Percentiles rank a stretch among this genome's conserved stretches.
Conservation (phyloP, 2,888 invertebrate species). For the Cosmopolites sordidus region DNA sequence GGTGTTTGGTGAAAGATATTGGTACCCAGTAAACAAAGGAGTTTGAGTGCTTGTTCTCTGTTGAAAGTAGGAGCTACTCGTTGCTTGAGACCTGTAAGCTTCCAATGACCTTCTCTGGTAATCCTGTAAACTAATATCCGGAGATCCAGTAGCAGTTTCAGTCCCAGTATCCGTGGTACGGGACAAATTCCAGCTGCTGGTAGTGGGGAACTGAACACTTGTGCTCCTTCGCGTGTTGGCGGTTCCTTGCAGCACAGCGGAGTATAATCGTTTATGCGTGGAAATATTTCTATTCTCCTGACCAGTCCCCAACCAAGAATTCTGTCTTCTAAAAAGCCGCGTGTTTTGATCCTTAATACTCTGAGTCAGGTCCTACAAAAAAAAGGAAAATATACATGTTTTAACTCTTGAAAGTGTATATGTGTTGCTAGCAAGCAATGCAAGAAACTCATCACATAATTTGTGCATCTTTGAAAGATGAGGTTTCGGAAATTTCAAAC, state of each 20-base stretch:
- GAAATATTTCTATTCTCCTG: constrained; percentile 13
- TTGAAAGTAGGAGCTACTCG: constrained; percentile 3
- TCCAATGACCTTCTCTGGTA: not conserved
- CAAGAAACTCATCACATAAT: too few relatives aligned
- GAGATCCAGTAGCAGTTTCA: constrained; percentile 6
- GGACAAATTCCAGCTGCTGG: constrained; percentile 1
- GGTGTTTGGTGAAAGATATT: not conserved
- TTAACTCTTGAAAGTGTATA: too few relatives aligned
- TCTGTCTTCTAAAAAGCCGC: too few relatives aligned
- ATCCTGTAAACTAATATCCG: not conserved
- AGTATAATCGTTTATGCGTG: constrained; percentile 39
- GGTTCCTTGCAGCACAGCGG: constrained; percentile 46
- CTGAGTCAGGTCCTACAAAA: not conserved
- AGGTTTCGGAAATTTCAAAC: too few relatives aligned
- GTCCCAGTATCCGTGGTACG: constrained; percentile 10
- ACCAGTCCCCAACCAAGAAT: not conserved
- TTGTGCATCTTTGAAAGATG: too few relatives aligned
- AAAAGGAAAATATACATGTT: too few relatives aligned
- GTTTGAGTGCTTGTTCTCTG: constrained; percentile 2
- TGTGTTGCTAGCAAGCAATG: too few relatives aligned
- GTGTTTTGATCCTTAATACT: not conserved
- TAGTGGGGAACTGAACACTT: constrained; percentile 10
- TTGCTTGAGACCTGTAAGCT: not conserved
- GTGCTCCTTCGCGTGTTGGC: not conserved
- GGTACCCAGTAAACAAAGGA: constrained; percentile 4